These are phyloP conservation scores for Linurgus olivaceus DNA, from an alignment of 2,797 vertebrate genomes.

Conservation along the genomic window DNA sequence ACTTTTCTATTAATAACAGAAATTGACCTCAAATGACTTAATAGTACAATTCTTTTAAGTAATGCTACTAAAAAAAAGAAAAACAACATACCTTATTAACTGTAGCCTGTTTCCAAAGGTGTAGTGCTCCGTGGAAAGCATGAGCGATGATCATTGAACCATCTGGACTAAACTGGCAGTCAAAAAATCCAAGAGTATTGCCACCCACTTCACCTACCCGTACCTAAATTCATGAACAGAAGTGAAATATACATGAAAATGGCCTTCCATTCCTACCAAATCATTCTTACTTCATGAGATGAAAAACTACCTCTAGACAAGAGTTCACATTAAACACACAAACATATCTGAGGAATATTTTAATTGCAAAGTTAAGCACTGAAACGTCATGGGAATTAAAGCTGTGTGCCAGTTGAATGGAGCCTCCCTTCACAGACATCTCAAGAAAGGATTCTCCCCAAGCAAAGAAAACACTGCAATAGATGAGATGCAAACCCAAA, in stretches of 20 bases:
- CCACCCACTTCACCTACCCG: conserved; percentile 97
- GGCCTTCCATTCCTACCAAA: neutral
- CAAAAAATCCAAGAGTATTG: conserved; percentile 95
- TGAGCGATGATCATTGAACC: conserved; percentile 91
- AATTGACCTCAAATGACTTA: neutral
- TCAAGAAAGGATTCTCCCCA: neutral
- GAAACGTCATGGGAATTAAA: neutral
- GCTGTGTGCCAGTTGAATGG: neutral
- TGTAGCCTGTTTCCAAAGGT: conserved; percentile 88
- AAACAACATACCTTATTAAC: conserved; percentile 74
- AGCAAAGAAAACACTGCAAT: neutral
- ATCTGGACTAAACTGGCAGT: conserved; percentile 92
- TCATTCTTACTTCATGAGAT: neutral
- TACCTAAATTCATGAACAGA: conserved; percentile 79
- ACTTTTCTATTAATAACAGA: neutral
- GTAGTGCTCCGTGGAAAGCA: conserved; percentile 93
- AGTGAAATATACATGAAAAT: conserved; percentile 1
- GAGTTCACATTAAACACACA: conserved; percentile 61
- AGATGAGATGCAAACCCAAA: neutral
- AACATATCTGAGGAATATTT: conserved; percentile 49
- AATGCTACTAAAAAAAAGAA: neutral
- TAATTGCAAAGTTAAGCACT: neutral
- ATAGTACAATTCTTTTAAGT: neutral
- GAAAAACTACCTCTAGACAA: neutral
- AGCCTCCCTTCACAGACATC: neutral